These are phyloP conservation scores for Drosophila percnosoma DNA, from an alignment of 2,888 invertebrate genomes.

Conservation along the genomic window DNA sequence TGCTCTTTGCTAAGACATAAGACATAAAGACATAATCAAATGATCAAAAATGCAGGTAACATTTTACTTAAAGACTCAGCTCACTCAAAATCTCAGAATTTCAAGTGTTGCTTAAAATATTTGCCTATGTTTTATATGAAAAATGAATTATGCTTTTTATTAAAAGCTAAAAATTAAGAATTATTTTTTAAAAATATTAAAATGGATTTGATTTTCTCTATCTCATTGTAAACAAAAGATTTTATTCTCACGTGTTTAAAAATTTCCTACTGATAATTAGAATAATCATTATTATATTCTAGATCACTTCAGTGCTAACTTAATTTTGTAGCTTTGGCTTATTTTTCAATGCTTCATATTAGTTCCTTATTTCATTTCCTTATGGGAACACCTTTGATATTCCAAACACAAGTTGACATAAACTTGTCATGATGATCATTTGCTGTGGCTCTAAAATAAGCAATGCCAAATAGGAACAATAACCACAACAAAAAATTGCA, in stretches of 20 bases:
- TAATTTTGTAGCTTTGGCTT: neutral
- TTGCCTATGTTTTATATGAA: neutral
- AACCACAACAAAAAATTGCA: neutral
- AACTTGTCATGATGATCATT: slow-evolving; percentile 9
- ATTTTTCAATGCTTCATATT: neutral
- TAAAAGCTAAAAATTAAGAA: neutral
- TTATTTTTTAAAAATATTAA: neutral
- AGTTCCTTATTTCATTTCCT: slow-evolving; percentile 19
- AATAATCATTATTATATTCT: neutral
- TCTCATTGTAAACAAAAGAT: neutral
- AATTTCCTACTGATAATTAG: neutral
- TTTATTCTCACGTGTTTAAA: neutral
- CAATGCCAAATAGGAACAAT: slow-evolving; percentile 10
- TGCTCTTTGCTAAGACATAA: neutral
- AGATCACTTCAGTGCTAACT: neutral
- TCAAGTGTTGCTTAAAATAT: neutral
- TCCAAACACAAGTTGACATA: slow-evolving; percentile 24
- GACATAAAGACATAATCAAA: neutral
- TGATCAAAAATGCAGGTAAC: neutral
- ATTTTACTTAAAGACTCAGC: neutral
- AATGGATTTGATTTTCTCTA: neutral
- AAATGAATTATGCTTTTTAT: neutral
- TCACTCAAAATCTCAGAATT: neutral
- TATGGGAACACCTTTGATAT: slow-evolving; percentile 27
- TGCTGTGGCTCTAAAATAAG: slow-evolving; percentile 7